Evolutionary conservation across 2,888 invertebrate species (phyloP), one percentile per base, ranked within the genome.

Genomic region (Drosophila sordidula): DNA sequence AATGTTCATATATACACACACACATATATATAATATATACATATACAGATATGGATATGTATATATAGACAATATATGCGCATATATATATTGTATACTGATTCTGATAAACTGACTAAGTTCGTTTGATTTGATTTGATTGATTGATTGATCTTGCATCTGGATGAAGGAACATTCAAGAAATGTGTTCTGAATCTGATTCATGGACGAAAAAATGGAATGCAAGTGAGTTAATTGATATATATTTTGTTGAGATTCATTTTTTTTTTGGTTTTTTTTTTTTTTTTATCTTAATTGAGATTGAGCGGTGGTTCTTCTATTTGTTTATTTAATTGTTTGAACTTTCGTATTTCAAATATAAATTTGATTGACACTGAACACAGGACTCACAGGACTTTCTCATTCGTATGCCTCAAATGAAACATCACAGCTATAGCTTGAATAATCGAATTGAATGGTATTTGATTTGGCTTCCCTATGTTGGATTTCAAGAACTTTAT

Each of bases 311-410:
- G 73, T 62, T 62, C 65, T 62, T 59, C 54, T 70, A 38, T 44
- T 59, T 52, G 46, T 39, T 61, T 38, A 18, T 34, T 34, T 34
- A 1, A 34, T 3, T 6, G 12, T 29, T 44, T 26, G 1, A 18
- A 18, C 6, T 42, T 5, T 55, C 25, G 18, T 18, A 46, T 52
- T 65, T 65, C 49, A 39, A 58, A 55, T 42, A 45, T 39, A 44
- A 38, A 36, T 36, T 45, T 12, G 38, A 34, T 68, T 50, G 54
- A 66, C 59, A 57, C 45, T 58, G 44, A 59, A 75, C 75, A 71
- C 71, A 61, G 50, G 54, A 75, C 70, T 75, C 75, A 75, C 75
- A 75, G 75, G 75, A 75, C 75, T 75, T 75, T 75, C 58, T 75
- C 59, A 70, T 51, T 50, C 12, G 16, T 46, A 41, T 56, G 47